phyloP scores from a whole-genome alignment of 2,797 vertebrate species.

The Neosalanx taihuensis region DNA sequence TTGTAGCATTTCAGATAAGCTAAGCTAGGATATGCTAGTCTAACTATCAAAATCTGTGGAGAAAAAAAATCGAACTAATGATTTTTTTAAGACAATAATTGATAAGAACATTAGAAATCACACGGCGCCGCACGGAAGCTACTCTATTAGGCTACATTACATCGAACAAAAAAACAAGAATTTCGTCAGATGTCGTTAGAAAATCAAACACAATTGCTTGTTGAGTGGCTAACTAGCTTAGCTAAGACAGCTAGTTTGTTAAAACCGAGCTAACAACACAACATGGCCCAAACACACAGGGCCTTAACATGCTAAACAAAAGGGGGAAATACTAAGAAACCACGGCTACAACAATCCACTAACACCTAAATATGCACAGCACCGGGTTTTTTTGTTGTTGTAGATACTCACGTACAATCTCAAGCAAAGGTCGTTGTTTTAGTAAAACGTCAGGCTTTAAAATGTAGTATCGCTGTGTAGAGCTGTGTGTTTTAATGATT shows the following conservation, averaged over 20 bases:
- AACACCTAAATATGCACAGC: neutral
- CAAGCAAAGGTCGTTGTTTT: constrained; percentile 31
- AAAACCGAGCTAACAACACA: constrained; percentile 70
- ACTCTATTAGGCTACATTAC: constrained; percentile 4
- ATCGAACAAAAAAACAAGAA: constrained; percentile 23
- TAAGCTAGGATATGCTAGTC: neutral
- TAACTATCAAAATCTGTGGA: neutral
- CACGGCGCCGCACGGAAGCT: neutral
- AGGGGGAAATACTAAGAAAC: constrained; percentile 66
- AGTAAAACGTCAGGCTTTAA: constrained; percentile 56
- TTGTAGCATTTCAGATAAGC: constrained; percentile 28
- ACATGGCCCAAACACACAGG: constrained; percentile 75
- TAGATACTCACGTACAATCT: constrained; percentile 69
- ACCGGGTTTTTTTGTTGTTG: constrained; percentile 1
- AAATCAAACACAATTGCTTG: constrained; percentile 55
- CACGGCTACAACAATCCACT: constrained; percentile 34
- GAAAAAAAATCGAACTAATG: neutral
- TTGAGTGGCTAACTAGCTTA: constrained; percentile 58
- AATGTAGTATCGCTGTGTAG: constrained; percentile 71
- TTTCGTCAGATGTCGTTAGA: constrained; percentile 7
- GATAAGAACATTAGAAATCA: neutral
- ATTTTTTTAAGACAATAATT: too few relatives aligned
- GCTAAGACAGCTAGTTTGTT: constrained; percentile 36
- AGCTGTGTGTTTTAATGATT: constrained; percentile 66
- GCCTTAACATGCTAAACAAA: constrained; percentile 78